Evolutionary conservation across 1,140 invertebrate species (phyloP).

Genomic region (Magallana ariakensis): DNA sequence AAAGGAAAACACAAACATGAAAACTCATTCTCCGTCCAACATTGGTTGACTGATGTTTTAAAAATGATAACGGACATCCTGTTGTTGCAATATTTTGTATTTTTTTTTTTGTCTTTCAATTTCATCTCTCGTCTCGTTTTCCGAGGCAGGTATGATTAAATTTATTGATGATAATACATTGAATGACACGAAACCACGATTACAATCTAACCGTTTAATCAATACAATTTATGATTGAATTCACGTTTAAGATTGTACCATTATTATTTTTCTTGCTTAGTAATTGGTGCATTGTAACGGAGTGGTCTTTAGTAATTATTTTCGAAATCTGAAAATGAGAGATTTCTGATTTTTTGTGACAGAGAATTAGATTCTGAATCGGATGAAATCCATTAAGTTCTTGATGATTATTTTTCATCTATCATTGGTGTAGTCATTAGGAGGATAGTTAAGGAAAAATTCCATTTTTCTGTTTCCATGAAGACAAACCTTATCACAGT

Average conservation of each 20-base stretch:
- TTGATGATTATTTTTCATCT: background rate
- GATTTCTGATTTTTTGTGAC: background rate
- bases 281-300: background rate
- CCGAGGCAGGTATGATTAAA: background rate
- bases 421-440: background rate
- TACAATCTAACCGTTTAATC: slow-evolving; percentile 1
- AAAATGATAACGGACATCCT: background rate
- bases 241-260: background rate
- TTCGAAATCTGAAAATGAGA: background rate
- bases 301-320: background rate
- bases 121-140: background rate
- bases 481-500: too few relatives aligned
- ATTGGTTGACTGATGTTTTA: background rate
- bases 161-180: background rate
- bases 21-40: background rate
- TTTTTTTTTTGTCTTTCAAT: background rate
- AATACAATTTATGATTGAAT: slow-evolving; percentile 9
- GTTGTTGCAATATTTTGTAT: background rate
- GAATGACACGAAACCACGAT: background rate
- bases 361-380: background rate
- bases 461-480: too few relatives aligned
- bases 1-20: background rate
- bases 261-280: background rate
- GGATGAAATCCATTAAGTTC: background rate
- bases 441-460: too few relatives aligned